Conservation (phyloP, 2,797 vertebrate species). For the Merluccius polli region DNA sequence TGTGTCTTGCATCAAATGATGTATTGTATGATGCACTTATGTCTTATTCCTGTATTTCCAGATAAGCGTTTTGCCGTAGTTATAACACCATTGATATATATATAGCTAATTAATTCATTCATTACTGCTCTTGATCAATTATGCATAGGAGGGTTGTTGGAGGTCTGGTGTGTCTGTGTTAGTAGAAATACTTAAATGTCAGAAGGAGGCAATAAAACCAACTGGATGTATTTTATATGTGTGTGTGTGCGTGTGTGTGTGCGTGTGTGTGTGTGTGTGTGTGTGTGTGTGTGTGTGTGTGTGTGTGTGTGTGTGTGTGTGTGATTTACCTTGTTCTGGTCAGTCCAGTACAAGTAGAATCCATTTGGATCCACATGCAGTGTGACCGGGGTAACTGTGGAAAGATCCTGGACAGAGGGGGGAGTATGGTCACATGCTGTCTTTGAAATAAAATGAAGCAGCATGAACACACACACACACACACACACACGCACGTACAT, state of each 20-base stretch:
- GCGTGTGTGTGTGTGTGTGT: constrained; percentile 1
- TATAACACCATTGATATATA: not conserved
- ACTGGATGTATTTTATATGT: constrained; percentile 8
- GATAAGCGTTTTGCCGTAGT: not conserved
- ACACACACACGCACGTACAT: not conserved
- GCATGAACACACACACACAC: not conserved
- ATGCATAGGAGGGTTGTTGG: constrained; percentile 1
- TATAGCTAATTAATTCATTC: too few species aligned
- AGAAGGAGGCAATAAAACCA: not conserved
- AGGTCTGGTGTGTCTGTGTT: constrained; percentile 1
- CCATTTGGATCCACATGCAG: constrained; percentile 73
- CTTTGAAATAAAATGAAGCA: not conserved
- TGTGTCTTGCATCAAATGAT: not conserved
- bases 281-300: not conserved
- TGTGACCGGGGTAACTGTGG: constrained; percentile 73
- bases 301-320: not conserved
- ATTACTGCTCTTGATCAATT: not conserved
- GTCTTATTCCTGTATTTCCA: not conserved
- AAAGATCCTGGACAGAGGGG: constrained; percentile 66
- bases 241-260: too few species aligned
- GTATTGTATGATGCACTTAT: not conserved
- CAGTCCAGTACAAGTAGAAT: constrained; percentile 78
- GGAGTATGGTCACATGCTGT: constrained; percentile 19
- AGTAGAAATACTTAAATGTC: not conserved
- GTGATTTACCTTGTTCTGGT: constrained; percentile 73